A percentile compares a stretch with the other conserved stretches of the same genome.
Evolutionary conservation across 2,888 invertebrate species (phyloP).

Genomic region (Thecocarcelia acutangulata): DNA sequence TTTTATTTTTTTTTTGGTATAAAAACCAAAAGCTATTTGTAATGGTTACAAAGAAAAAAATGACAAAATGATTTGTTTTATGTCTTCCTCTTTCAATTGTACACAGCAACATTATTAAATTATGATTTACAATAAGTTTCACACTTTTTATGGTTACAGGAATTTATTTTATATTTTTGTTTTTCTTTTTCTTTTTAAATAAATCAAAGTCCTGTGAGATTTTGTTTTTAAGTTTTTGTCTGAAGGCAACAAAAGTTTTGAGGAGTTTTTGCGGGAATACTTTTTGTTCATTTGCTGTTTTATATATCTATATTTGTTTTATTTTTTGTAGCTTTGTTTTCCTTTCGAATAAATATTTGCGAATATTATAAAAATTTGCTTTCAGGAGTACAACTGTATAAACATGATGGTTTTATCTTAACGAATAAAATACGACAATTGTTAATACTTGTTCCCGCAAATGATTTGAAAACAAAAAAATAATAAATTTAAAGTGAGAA

Average conservation of each 20-base stretch:
- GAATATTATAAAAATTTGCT: too few species aligned
- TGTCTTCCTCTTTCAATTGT: slow-evolving; percentile 17
- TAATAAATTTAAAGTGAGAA: too few species aligned
- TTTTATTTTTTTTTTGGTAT: neutral
- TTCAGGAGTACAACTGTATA: too few species aligned
- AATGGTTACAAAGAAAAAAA: neutral
- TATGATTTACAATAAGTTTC: slow-evolving; percentile 20
- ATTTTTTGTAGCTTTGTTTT: neutral
- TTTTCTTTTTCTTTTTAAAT: neutral
- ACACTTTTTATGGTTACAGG: neutral
- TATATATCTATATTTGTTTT: neutral
- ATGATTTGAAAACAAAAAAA: too few species aligned
- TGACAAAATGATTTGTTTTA: slow-evolving; percentile 13
- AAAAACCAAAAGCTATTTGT: neutral
- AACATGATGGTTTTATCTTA: too few species aligned
- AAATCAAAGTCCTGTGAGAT: slow-evolving; percentile 30
- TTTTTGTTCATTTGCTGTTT: neutral
- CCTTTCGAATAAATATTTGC: too few species aligned
- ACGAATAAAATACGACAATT: too few species aligned
- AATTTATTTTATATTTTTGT: neutral
- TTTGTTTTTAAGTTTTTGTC: neutral
- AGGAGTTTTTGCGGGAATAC: neutral
- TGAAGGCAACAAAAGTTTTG: slow-evolving; percentile 4
- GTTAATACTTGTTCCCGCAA: too few species aligned
- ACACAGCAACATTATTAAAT: slow-evolving; percentile 29